Base-by-base conservation (phyloP, 2,888 invertebrate species). In the Drosophila dives region DNA sequence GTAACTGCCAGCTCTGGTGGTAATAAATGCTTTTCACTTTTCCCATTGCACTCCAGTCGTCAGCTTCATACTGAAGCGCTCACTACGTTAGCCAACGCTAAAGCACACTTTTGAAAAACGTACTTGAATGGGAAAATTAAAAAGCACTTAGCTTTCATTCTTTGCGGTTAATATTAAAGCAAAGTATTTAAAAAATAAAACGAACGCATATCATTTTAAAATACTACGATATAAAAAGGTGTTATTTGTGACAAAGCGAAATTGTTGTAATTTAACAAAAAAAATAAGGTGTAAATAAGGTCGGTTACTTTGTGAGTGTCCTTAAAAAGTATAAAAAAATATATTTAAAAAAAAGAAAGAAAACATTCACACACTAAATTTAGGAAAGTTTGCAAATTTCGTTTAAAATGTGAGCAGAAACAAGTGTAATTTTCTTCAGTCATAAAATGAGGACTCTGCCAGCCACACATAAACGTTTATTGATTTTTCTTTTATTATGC, bases 11-110 rank as follows among this genome's bases (percentile, higher is more conserved):
- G 56, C 29, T 79, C 64, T 70, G 71, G 63, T 64, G 69, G 80
- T 85, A 91, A 92, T 92, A 92, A 92, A 92, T 84, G 91, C 91
- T 91, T 92, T 91, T 90, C 91, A 91, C 91, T 91, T 92, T 92
- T 91, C 90, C 91, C 86, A 82, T 84, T 86, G 86, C 87, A 88
- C 89, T 92, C 91, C 92, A 92, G 92, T 92, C 91, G 91, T 90
- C 90, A 92, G 92, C 92, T 92, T 84, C 83, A 85, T 84, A 86
- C 83, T 90, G 91, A 84, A 86, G 80, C 87, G 90, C 87, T 77
- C 89, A 83, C 90, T 91, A 80, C 81, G 75, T 75, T 68, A 86
- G 77, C 84, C 62, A 66, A 63, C 69, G 70, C 74, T 50, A 45
- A 66, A 59, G 33, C 62, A 68, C 48, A 72, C 59, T 61, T 61